Evolutionary conservation across 1,140 invertebrate species (phyloP), one percentile per base, ranked within the genome.

Genomic region (Battus philenor): DNA sequence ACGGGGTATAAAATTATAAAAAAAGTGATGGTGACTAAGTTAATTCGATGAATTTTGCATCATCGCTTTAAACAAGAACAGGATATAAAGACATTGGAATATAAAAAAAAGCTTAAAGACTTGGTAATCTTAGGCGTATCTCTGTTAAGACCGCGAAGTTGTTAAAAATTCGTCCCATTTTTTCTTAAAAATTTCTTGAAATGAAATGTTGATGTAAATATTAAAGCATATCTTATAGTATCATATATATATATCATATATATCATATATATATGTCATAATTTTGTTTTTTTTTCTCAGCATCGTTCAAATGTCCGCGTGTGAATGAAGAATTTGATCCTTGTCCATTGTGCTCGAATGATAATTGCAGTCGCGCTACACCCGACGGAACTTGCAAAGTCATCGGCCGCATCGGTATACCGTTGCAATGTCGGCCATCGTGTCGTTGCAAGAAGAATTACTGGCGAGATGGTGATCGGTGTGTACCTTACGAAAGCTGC

Each of bases 401-500:
- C 1, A 7, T 49, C 5, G 56, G 61, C 0, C 3, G n/a, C 1
- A 54, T 68, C 4, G 22, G 45, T 0, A 60, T 71, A 13, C 44
- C 56, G 0, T 9, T 68, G 5, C 38, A 49, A 1, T 76, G 69
- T 18, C 22, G 4, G 0, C 72, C 72, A 1, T 30, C 29, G 6
- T 76, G 72, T 24, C 48, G 65, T 3, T 76, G 72, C 43, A 54
- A 46, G 13, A 41, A 59, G 24, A 47, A 44, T 6, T 64, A 65
- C 27, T 76, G 65, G 55, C 54, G 67, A 16, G 45, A 58, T 3
- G 47, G 65, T 12, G 59, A 61, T 15, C 41, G 39, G 11, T 75
- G 71, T 39, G 60, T 75, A 4, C 62, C 71, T 13, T 70, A 57
- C 33, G 38, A 45, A 1, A 22, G 52, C 36, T 66, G 55, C 8